Evolutionary conservation across 2,888 invertebrate species (phyloP).

Genomic region (Xanthia togata): DNA sequence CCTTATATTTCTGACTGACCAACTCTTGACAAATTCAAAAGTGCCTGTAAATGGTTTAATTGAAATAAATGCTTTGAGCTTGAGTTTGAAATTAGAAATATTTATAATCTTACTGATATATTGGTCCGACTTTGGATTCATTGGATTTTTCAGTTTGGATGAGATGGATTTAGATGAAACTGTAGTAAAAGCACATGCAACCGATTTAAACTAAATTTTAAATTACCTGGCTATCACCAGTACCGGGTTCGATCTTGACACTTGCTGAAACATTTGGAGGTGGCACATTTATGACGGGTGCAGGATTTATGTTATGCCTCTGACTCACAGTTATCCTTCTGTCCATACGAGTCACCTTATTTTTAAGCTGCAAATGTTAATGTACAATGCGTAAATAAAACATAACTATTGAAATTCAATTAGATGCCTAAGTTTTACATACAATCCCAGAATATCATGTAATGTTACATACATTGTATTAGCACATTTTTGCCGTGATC

Average conservation of each 20-base stretch:
- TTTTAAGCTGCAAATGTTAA: slow-evolving; percentile 90
- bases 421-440: slow-evolving; percentile 4
- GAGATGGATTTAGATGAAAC: background rate
- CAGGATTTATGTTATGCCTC: slow-evolving; percentile 78
- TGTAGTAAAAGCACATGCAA: background rate
- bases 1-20: too few species aligned
- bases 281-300: slow-evolving; percentile 74
- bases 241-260: slow-evolving; percentile 69
- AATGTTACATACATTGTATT: background rate
- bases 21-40: too few species aligned
- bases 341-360: slow-evolving; percentile 92
- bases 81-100: background rate
- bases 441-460: background rate
- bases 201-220: background rate
- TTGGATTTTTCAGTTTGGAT: background rate
- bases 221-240: slow-evolving; percentile 70
- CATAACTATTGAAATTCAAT: background rate
- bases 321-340: slow-evolving; percentile 88
- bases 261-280: slow-evolving; percentile 66
- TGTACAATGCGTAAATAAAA: slow-evolving; percentile 31
- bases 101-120: background rate
- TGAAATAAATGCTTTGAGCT: too few species aligned
- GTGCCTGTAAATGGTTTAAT: too few species aligned
- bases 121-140: background rate
- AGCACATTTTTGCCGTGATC: background rate